Conservation (phyloP, 2,113 vertebrate genomes). For the Phaetusa simplex region DNA sequence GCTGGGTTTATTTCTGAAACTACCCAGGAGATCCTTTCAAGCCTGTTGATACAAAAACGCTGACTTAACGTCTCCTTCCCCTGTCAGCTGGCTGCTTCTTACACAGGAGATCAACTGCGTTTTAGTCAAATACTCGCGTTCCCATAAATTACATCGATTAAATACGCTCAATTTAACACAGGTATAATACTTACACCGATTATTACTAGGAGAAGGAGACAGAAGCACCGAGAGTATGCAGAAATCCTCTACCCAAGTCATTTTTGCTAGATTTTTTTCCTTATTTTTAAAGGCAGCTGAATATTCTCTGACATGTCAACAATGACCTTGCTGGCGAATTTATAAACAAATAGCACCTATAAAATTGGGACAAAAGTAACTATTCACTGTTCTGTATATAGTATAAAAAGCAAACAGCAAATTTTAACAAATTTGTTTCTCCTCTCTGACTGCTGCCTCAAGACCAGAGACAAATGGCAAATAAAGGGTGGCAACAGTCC, state of each 20-base stretch:
- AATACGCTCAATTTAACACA: neutral
- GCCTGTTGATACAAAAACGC: neutral
- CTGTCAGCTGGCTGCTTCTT: neutral
- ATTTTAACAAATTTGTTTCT: neutral
- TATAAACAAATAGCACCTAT: neutral
- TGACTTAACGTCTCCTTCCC: neutral
- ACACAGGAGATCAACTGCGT: neutral
- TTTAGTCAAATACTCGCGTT: neutral
- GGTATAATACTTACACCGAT: neutral
- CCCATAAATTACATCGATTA: neutral
- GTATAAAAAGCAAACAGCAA: neutral
- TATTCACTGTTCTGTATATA: neutral
- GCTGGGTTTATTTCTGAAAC: neutral
- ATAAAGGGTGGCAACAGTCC: neutral
- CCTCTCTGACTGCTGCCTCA: neutral
- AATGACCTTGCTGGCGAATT: neutral
- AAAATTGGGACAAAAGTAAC: neutral
- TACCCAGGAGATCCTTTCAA: neutral
- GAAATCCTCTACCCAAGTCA: neutral
- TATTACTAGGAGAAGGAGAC: neutral
- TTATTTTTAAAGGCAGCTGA: neutral
- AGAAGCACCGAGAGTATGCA: neutral
- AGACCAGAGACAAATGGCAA: neutral
- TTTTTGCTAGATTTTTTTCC: neutral
- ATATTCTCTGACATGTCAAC: neutral